Evolutionary conservation across 2,113 vertebrate species (phyloP).

Genomic region (Oryzias curvinotus): DNA sequence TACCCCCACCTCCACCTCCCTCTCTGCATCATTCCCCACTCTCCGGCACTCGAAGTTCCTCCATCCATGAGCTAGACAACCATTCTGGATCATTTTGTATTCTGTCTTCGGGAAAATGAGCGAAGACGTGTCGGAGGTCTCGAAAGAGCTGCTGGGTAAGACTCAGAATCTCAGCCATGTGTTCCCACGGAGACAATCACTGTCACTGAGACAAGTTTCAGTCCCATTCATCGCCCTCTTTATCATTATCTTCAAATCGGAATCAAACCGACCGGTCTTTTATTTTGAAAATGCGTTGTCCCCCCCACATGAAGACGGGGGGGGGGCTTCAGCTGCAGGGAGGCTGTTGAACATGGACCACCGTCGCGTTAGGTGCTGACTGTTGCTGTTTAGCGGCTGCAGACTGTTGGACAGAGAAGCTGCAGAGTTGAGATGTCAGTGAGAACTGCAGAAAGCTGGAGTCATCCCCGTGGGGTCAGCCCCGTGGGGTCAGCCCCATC

Average conservation of each 20-base stretch:
- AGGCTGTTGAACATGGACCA: too few relatives aligned
- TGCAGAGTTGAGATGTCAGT: too few relatives aligned
- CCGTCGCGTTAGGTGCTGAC: too few relatives aligned
- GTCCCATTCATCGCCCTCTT: conserved; percentile 1
- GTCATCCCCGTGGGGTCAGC: too few relatives aligned
- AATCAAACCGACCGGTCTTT: too few relatives aligned
- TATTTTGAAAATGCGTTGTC: too few relatives aligned
- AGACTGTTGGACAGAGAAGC: too few relatives aligned
- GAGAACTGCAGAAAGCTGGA: too few relatives aligned
- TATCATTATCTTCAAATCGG: neutral
- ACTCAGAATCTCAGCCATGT: conserved; percentile 44
- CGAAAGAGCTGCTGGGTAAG: conserved; percentile 90
- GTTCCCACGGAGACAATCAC: conserved; percentile 40
- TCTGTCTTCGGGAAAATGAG: conserved; percentile 76
- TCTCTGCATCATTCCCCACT: conserved; percentile 6
- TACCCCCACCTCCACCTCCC: conserved; percentile 28
- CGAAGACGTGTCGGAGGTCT: conserved; percentile 86
- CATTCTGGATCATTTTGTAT: conserved; percentile 25
- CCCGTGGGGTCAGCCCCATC: too few relatives aligned
- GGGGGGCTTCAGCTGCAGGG: too few relatives aligned
- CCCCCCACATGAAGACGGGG: too few relatives aligned
- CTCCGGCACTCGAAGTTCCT: conserved; percentile 9
- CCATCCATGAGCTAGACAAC: conserved; percentile 29
- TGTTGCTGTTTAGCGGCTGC: too few relatives aligned
- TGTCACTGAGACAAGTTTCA: neutral